Percentiles rank a stretch among this genome's conserved stretches.
Evolutionary conservation across 2,113 vertebrate genomes (phyloP).

Genomic region (Enhydra lutris): DNA sequence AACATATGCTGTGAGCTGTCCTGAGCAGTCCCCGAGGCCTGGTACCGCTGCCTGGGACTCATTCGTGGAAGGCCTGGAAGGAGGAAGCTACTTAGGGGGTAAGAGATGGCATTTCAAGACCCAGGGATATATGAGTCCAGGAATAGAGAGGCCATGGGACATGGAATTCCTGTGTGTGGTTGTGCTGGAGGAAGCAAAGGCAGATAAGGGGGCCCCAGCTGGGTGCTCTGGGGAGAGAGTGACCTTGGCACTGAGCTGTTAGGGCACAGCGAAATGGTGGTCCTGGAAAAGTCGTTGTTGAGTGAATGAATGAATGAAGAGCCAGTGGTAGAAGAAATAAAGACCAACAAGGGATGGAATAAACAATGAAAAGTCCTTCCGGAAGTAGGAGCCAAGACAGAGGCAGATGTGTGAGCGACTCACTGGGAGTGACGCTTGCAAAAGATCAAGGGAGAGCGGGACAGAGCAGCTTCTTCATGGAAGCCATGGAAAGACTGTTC

Average conservation of each 20-base stretch:
- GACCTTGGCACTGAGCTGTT: neutral
- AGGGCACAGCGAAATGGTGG: neutral
- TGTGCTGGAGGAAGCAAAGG: neutral
- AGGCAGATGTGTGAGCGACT: neutral
- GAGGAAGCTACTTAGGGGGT: neutral
- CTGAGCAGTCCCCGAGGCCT: neutral
- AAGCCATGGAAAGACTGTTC: too few relatives aligned
- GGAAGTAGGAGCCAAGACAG: neutral
- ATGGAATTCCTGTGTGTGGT: neutral
- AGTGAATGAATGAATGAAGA: neutral
- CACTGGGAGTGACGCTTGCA: neutral
- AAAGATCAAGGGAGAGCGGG: neutral
- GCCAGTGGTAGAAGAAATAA: neutral
- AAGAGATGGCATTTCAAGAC: neutral
- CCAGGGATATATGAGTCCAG: neutral
- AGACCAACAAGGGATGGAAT: neutral
- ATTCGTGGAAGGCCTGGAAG: neutral
- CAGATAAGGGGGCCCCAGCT: neutral
- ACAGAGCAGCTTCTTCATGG: neutral
- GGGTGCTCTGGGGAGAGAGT: neutral
- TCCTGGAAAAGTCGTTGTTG: neutral
- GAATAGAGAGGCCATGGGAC: neutral
- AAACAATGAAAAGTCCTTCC: neutral
- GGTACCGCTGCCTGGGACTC: neutral
- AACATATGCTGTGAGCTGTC: neutral